Percentiles rank a stretch among this genome's conserved stretches.
phyloP scores from a whole-genome alignment of 2,797 vertebrate genomes.

The Catharus ustulatus region DNA sequence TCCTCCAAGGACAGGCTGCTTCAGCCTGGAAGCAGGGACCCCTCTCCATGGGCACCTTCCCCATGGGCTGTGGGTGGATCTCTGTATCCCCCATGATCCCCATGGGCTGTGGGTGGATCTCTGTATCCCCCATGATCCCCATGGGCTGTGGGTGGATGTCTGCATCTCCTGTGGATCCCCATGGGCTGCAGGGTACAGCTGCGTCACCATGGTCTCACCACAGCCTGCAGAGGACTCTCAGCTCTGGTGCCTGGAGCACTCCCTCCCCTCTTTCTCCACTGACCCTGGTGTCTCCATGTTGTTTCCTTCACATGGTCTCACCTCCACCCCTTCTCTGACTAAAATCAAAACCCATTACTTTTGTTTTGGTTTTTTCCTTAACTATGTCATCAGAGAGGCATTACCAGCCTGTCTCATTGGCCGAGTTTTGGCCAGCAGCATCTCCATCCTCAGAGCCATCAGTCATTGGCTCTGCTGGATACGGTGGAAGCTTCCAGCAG shows the following conservation, averaged over 20 bases:
- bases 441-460: not conserved
- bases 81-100: too few relatives aligned
- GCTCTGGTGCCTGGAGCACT: not conserved
- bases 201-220: not conserved
- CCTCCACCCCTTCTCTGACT: too few relatives aligned
- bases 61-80: too few relatives aligned
- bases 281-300: too few relatives aligned
- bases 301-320: not conserved
- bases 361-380: not conserved
- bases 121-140: too few relatives aligned
- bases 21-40: not conserved
- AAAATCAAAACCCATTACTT: not conserved
- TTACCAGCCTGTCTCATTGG: not conserved
- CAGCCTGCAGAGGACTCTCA: rapidly evolving
- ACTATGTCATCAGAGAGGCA: not conserved
- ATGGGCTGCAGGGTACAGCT: too few relatives aligned
- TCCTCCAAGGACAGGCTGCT: not conserved
- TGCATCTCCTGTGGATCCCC: too few relatives aligned
- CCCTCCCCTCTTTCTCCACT: not conserved
- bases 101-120: too few relatives aligned
- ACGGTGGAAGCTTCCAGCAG: not conserved
- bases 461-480: rapidly evolving
- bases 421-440: not conserved
- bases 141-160: too few relatives aligned
- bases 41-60: not conserved